Base-by-base conservation (phyloP, 2,797 vertebrate species). In the Prunella strophiata region DNA sequence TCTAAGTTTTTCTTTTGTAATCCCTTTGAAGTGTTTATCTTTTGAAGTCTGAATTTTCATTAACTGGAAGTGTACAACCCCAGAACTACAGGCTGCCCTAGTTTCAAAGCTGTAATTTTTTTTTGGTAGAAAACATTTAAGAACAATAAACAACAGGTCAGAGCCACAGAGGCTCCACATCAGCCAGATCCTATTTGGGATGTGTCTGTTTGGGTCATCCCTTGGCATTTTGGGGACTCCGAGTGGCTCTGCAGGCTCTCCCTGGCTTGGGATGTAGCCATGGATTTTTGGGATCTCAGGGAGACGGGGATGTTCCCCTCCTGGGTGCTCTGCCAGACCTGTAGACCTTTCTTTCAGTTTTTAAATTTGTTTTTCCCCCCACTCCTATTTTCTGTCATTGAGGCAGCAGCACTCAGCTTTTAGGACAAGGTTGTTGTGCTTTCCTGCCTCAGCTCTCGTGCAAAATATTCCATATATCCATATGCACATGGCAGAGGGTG, bases 11-110 rank as follows among this genome's bases (percentile, higher is more conserved):
- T 62, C 81, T 95, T 95, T 89, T 81, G 84, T 96, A 92, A 93
- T 93, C 68, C 70, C 91, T 97, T 97, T 97, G 96, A 97, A 96
- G 89, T 94, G 17, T 94, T 96, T 96, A 94, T 95, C 95, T 95
- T 96, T 97, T 96, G 95, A 96, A 95, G 94, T 95, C 91, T 83
- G 93, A 83, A 77, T 94, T 96, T 83, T 88, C 86, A 92, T 96
- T 85, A 87, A 62, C 81, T 96, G 94, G 89, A 93, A 91, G 78
- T 11, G 21, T 87, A 45, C 89, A 93, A 57, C n/a, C 81, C 86
- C 67, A 55, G 4, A 73, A 96, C 92, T 93, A 48, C 78, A 67
- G 0, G 10, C 67, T 93, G 92, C 42, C 81, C 94, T 85, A 80
- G 26, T 94, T 96, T 95, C 89, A 93, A 94, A 95, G 92, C 15